A percentile compares a stretch with the other conserved stretches of the same genome.
Conservation (phyloP, 2,113 vertebrate species). For the Lipophrys pholis region DNA sequence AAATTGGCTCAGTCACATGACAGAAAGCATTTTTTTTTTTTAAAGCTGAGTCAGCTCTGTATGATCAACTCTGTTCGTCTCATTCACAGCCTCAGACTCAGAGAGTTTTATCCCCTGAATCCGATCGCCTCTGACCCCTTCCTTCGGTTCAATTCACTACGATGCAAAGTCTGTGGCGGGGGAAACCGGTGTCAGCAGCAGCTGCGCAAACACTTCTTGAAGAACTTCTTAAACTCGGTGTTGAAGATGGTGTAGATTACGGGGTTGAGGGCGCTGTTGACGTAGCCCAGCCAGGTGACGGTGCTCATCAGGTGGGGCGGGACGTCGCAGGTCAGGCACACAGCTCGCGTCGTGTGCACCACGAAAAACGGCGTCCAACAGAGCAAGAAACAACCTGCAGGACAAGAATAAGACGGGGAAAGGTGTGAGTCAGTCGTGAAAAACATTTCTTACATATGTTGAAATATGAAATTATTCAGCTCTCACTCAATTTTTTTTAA, state of each 20-base stretch:
- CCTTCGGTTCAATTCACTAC: too few relatives aligned
- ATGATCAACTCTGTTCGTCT: too few relatives aligned
- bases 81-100: too few relatives aligned
- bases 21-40: too few relatives aligned
- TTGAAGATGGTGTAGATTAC: constrained; percentile 96
- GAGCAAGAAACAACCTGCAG: constrained; percentile 91
- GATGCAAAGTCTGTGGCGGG: background rate
- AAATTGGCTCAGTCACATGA: too few relatives aligned
- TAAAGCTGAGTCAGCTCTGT: too few relatives aligned
- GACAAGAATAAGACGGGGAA: background rate
- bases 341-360: constrained; percentile 89
- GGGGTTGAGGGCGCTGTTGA: constrained; percentile 96
- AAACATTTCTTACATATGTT: too few relatives aligned
- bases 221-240: constrained; percentile 91
- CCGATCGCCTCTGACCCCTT: too few relatives aligned
- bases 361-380: constrained; percentile 98
- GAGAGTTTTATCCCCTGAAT: too few relatives aligned
- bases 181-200: constrained; percentile 72
- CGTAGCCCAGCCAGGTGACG: constrained; percentile 96
- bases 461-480: too few relatives aligned
- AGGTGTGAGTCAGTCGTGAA: too few relatives aligned
- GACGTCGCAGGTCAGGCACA: constrained; percentile 87
- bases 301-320: constrained; percentile 89
- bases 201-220: constrained; percentile 86
- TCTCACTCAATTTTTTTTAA: too few relatives aligned